Percentiles rank a stretch among this genome's conserved stretches.
phyloP scores from a whole-genome alignment of 2,797 vertebrate species.

The Clamator glandarius region DNA sequence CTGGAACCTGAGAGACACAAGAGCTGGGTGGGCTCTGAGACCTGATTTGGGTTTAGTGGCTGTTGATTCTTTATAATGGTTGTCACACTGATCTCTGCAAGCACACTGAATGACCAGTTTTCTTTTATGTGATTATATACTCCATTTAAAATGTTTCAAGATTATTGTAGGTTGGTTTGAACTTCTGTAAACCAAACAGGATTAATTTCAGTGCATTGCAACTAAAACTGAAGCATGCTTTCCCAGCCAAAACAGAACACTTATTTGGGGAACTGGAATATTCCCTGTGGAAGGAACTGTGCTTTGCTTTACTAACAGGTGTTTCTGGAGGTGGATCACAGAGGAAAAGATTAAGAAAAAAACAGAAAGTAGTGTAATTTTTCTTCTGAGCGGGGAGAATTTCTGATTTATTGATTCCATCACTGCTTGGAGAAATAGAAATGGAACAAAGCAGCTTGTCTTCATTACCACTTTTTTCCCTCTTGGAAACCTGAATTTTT shows the following conservation, averaged over 20 bases:
- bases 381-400: not conserved
- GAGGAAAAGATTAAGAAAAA: not conserved
- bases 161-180: not conserved
- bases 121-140: not conserved
- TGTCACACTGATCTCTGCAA: not conserved
- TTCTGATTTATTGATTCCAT: conserved; percentile 6
- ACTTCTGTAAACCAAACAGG: not conserved
- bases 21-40: not conserved
- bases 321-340: not conserved
- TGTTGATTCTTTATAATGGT: not conserved
- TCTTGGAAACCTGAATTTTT: not conserved
- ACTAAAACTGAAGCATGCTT: not conserved
- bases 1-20: not conserved
- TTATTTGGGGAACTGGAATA: not conserved
- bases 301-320: not conserved
- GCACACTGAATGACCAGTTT: not conserved
- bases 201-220: not conserved
- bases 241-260: not conserved
- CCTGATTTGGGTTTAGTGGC: not conserved
- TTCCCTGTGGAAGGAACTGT: not conserved
- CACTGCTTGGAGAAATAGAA: not conserved
- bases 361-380: not conserved
- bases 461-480: not conserved
- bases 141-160: not conserved
- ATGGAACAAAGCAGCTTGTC: not conserved